phyloP scores from a whole-genome alignment of 2,797 vertebrate genomes.

The Apodemus agrarius region DNA sequence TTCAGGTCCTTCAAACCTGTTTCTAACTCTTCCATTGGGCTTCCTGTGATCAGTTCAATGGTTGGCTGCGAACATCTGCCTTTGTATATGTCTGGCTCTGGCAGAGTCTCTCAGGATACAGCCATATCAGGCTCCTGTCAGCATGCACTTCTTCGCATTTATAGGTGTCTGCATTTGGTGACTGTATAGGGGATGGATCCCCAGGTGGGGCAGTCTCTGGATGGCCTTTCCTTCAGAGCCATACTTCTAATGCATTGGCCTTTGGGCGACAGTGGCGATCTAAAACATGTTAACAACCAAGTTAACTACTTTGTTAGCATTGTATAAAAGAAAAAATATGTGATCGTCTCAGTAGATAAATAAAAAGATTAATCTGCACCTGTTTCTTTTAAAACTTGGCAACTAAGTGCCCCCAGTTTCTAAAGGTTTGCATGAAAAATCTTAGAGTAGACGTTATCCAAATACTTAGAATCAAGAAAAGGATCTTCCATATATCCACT shows the following conservation, averaged over 20 bases:
- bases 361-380: slow-evolving; percentile 18
- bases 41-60: no score
- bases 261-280: neutral
- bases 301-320: neutral
- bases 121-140: no score
- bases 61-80: no score
- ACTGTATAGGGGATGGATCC: no score
- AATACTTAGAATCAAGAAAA: slow-evolving; percentile 12
- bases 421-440: neutral
- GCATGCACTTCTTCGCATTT: no score
- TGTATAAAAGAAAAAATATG: slow-evolving; percentile 4
- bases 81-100: no score
- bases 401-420: neutral
- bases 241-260: neutral
- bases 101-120: no score
- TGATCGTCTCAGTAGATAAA: neutral
- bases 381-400: neutral
- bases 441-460: neutral
- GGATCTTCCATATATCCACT: neutral
- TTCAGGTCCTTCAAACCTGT: no score
- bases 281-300: neutral
- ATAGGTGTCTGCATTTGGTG: no score
- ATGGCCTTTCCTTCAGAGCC: no score
- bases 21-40: no score
- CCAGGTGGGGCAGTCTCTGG: no score